Conservation (phyloP, 1,140 invertebrate species). For the Brachionus rotundiformis region DNA sequence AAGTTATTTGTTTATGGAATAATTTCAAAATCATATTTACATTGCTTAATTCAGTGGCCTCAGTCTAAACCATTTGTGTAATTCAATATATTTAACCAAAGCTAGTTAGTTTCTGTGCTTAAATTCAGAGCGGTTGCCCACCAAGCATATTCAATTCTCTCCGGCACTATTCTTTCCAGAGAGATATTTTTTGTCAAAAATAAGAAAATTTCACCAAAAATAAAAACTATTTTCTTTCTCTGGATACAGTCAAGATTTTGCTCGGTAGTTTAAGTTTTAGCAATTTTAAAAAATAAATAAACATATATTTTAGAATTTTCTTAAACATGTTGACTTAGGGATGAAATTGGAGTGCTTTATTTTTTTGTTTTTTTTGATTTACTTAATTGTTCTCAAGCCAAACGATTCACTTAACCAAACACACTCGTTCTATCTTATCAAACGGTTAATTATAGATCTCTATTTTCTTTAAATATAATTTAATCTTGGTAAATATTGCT, state of each 20-base stretch:
- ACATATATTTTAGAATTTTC: not conserved
- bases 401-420: not conserved
- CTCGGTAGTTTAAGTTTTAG: not conserved
- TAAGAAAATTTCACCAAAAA: not conserved
- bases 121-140: not conserved
- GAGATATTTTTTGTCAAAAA: not conserved
- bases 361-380: conserved; percentile 14
- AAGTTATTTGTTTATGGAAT: conserved; percentile 37
- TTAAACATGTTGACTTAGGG: conserved; percentile 31
- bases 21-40: conserved; percentile 43
- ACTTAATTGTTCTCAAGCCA: conserved; percentile 8
- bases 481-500: conserved; percentile 32
- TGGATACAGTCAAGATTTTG: not conserved
- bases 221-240: not conserved
- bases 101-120: not conserved
- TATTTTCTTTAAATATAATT: conserved; percentile 10
- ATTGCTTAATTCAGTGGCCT: conserved; percentile 20
- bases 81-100: conserved; percentile 16
- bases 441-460: conserved; percentile 10
- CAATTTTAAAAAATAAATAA: conserved; percentile 2
- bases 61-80: conserved; percentile 2
- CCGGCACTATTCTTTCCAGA: not conserved
- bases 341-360: conserved; percentile 21
- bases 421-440: conserved; percentile 26
- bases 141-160: not conserved